Base-by-base conservation (phyloP, 1,140 invertebrate genomes). In the Heterodera carotae region DNA sequence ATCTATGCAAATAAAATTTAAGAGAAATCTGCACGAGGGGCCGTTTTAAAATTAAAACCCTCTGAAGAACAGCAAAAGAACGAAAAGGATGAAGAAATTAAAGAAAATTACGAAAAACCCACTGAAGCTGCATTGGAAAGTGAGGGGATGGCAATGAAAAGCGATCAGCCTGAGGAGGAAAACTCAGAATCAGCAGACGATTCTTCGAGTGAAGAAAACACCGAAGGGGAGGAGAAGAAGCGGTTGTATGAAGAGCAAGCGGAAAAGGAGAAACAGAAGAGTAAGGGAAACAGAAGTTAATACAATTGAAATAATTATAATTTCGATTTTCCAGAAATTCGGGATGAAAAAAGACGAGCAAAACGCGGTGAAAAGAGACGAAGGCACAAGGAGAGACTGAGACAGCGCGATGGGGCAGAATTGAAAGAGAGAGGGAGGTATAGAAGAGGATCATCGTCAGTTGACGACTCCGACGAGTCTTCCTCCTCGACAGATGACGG, bases 371-470 rank as follows among this genome's bases (percentile, higher is more conserved):
- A 82, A 18, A 82, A 82, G 68, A 43, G 81, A 22, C 53, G 69
- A 27, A 48, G 78, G 27, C 70, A 83, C 68, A 82, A 82, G 64
- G 81, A 81, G 48, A 53, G 69, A 34, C n/a, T 43, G 29, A 80
- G 72, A 36, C 10, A 76, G 34, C 53, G 66, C 31, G 70, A 68
- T 10, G 25, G 33, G 25, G 18, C n/a, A n/a, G n/a, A n/a, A n/a
- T n/a, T 8, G 15, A 22, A 56, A 39, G 29, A 76, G 8, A 77
- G 60, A 10, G 66, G 12, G 43, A 67, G 31, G 18, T 5, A 29
- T 29, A 77, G 67, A 1, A 68, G 56, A 64, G 15, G 39, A 18
- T 36, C 43, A 22, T 78, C 77, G 27, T 78, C 75, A 36, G 71
- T 6, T 1, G 39, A 53, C 25, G 34, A 36, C 27, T 66, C 25